Conservation (phyloP, 2,113 vertebrate species). For the Odocoileus hemionus region DNA sequence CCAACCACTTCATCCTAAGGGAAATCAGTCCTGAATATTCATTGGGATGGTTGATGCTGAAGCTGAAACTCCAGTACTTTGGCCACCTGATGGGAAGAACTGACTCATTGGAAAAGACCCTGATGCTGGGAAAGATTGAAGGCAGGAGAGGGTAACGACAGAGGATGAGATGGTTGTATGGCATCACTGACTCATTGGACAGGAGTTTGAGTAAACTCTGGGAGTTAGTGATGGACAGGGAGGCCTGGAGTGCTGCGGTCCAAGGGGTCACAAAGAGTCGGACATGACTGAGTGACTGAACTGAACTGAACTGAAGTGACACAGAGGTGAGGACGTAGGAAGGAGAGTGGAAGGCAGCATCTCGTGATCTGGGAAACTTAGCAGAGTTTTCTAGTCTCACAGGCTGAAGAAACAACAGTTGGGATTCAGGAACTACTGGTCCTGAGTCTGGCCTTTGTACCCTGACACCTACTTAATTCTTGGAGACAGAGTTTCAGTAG, state of each 20-base stretch:
- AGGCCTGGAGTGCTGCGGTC: rapidly evolving
- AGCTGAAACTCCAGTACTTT: neutral
- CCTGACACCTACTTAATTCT: neutral
- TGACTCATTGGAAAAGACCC: neutral
- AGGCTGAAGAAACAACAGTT: neutral
- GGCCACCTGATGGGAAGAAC: neutral
- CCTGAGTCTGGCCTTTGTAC: neutral
- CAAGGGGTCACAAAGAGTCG: neutral
- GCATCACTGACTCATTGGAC: neutral
- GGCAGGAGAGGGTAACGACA: neutral
- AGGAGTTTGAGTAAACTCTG: neutral
- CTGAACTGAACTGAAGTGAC: neutral
- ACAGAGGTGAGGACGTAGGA: neutral
- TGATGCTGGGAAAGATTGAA: neutral
- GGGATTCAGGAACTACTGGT: neutral
- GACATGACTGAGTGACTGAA: neutral
- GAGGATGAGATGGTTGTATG: neutral
- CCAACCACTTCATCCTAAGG: neutral
- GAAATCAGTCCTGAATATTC: neutral
- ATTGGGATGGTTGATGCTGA: neutral
- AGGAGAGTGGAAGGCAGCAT: neutral
- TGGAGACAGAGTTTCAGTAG: neutral
- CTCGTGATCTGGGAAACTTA: neutral
- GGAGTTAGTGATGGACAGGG: neutral
- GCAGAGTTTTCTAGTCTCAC: neutral